Evolutionary conservation across 2,888 invertebrate genomes (phyloP).

Genomic region (Heliconius cydno): DNA sequence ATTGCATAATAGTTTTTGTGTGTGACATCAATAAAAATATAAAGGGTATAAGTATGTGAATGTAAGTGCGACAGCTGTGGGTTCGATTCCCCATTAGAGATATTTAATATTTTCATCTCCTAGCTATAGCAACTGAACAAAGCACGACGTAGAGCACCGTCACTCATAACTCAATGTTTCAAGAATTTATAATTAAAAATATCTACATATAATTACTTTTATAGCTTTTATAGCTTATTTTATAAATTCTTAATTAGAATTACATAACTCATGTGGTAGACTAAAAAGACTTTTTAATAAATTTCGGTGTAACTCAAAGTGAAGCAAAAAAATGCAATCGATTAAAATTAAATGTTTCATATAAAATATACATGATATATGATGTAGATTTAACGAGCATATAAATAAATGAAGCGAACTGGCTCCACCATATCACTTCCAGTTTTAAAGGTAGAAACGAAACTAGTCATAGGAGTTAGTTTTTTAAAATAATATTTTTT

Average conservation of each 20-base stretch:
- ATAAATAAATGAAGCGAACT: conserved; percentile 6
- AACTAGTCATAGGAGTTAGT: neutral
- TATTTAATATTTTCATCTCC: too few relatives aligned
- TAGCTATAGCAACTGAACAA: too few relatives aligned
- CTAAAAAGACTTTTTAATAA: neutral
- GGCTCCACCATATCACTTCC: neutral
- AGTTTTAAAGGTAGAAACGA: neutral
- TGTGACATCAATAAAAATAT: too few relatives aligned
- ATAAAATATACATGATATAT: neutral
- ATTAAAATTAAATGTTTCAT: neutral
- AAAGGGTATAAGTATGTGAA: too few relatives aligned
- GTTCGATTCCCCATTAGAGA: too few relatives aligned
- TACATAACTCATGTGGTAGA: neutral
- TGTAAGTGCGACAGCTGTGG: too few relatives aligned
- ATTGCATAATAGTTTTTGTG: neutral
- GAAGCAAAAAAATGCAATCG: neutral
- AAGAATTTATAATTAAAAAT: neutral
- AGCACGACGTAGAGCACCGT: too few relatives aligned
- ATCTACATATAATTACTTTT: neutral
- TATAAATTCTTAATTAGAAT: neutral
- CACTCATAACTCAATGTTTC: too few relatives aligned
- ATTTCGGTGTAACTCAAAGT: conserved; percentile 2
- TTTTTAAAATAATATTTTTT: neutral
- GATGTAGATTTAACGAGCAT: neutral
- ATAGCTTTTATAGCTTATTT: neutral